These are phyloP conservation scores for Fulmarus glacialis DNA, from an alignment of 2,113 vertebrate genomes.

Conservation along the genomic window DNA sequence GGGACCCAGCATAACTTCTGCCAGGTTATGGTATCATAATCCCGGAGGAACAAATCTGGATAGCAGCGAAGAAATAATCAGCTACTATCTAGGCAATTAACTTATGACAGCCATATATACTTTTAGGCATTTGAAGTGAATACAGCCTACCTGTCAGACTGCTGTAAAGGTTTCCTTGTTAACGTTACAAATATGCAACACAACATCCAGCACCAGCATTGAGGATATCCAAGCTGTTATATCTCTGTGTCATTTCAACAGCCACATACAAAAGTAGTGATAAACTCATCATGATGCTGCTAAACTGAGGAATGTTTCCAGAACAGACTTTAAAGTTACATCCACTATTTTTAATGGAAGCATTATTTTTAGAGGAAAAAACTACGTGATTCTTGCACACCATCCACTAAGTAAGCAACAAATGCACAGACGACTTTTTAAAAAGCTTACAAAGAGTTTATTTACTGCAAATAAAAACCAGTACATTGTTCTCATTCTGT, in stretches of 20 bases:
- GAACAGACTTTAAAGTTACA: neutral
- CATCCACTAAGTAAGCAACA: neutral
- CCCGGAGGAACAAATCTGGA: neutral
- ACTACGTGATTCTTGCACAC: accelerated
- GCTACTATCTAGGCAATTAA: neutral
- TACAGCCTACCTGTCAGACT: neutral
- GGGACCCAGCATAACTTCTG: neutral
- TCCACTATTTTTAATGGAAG: neutral
- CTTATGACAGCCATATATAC: neutral
- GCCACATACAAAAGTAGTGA: neutral
- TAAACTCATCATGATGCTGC: neutral
- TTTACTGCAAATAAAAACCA: neutral
- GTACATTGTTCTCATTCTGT: neutral
- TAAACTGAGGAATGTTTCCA: neutral
- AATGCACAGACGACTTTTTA: neutral
- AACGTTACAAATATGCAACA: neutral
- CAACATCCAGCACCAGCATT: neutral
- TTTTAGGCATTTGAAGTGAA: neutral
- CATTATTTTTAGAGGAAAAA: neutral
- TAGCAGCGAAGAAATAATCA: neutral
- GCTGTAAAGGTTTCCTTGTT: neutral
- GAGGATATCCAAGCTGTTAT: neutral
- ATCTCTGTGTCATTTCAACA: neutral
- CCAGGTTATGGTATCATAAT: neutral
- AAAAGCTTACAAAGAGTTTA: slow-evolving; percentile 13